Evolutionary conservation across 2,113 vertebrate genomes (phyloP).

Genomic region (Cheilinus undulatus): DNA sequence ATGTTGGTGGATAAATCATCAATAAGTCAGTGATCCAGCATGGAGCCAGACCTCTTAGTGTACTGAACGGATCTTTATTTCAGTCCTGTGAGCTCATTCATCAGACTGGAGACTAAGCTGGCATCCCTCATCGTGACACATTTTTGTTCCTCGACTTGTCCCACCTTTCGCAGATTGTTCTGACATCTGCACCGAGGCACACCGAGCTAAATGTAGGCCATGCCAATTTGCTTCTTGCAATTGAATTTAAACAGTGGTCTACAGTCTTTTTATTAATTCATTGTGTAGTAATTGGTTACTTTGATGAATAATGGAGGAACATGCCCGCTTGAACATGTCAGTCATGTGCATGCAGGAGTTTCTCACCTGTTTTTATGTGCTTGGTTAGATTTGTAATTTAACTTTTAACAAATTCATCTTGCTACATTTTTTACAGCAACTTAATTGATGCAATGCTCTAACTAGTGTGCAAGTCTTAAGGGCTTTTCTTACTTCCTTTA

Average conservation of each 20-base stretch:
- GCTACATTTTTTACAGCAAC: constrained; percentile 52
- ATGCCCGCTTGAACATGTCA: constrained; percentile 23
- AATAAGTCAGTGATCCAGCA: constrained; percentile 20
- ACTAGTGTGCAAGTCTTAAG: constrained; percentile 8
- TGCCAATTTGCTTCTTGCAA: constrained; percentile 10
- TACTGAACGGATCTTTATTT: constrained; percentile 28
- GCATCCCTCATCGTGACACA: constrained; percentile 45
- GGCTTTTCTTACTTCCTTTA: constrained; percentile 20
- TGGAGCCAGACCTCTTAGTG: constrained; percentile 17
- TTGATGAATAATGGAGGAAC: constrained; percentile 56
- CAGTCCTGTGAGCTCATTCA: constrained; percentile 17
- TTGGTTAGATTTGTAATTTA: constrained; percentile 32
- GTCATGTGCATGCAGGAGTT: constrained; percentile 32
- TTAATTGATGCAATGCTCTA: constrained; percentile 42
- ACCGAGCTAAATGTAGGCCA: constrained; percentile 8
- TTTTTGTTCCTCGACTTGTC: constrained; percentile 9
- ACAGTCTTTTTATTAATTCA: constrained; percentile 31
- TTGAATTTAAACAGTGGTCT: constrained; percentile 12
- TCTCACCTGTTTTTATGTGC: constrained; percentile 17
- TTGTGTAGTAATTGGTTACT: constrained; percentile 12
- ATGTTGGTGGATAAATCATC: constrained; percentile 9
- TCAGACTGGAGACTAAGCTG: constrained; percentile 11
- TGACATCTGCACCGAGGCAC: constrained; percentile 21
- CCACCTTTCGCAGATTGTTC: background rate
- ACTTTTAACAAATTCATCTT: constrained; percentile 39